Base-by-base conservation (phyloP, 2,797 vertebrate species). In the Syngnathus rostellatus region DNA sequence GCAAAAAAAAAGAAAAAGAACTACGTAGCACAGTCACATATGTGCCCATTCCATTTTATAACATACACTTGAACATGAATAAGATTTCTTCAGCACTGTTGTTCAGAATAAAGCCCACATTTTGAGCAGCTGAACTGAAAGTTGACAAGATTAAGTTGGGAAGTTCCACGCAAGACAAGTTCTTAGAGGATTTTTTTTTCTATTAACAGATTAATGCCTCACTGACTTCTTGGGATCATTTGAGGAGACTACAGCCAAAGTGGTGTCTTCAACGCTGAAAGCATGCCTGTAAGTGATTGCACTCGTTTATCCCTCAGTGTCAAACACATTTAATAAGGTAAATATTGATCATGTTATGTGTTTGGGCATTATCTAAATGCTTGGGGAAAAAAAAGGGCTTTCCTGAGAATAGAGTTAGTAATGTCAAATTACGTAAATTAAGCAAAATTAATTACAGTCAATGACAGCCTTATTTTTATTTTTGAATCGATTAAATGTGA, bases 121-220 rank as follows among this genome's bases (percentile, higher is more conserved):
- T 75, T 70, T 57, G 60, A 70, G 69, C 74, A 76, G 68, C 71
- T 77, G 67, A 81, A 75, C 74, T 69, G 76, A 81, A 85, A 81
- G 82, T 83, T 84, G 73, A 80, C 83, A 71, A 75, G 77, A 85
- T 87, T 84, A 83, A 75, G 70, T 81, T 55, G 71, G 65, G 66
- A 76, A 78, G 66, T 82, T 81, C 73, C 67, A 68, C 6, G 9
- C 65, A 74, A 68, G 70, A 84, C 74, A 79, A 83, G 81, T 80
- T 86, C 85, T 85, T 83, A 54, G 63, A 68, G 71, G 60, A 65
- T 84, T 64, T 84, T 64, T 54, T 71, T 78, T 74, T 75, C 71
- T 80, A 77, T 81, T 83, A 85, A 80, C 71, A 77, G 80, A 85
- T 83, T 84, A 85, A 81, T 78, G 77, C 71, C 69, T 69, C 38